Conservation (phyloP, 1,140 invertebrate species). For the Wasmannia auropunctata region DNA sequence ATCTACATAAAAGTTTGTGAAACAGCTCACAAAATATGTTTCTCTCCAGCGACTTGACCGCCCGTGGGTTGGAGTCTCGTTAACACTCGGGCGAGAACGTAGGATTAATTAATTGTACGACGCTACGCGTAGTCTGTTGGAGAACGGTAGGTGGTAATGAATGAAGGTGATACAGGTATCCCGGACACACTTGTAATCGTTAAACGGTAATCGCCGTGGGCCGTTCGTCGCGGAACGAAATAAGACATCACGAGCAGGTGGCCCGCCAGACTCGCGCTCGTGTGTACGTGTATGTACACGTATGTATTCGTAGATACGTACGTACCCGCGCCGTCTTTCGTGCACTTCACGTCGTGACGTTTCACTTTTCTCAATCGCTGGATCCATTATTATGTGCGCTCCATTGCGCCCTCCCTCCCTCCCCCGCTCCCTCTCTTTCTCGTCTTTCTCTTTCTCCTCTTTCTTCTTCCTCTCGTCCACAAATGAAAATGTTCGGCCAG, state of each 20-base stretch:
- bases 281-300: neutral
- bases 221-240: conserved; percentile 57
- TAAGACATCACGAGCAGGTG: conserved; percentile 80
- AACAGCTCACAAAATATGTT: neutral
- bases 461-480: conserved; percentile 56
- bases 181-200: conserved; percentile 72
- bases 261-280: conserved; percentile 38
- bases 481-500: conserved; percentile 80
- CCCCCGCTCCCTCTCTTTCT: conserved; percentile 24
- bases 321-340: conserved; percentile 9
- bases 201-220: conserved; percentile 69
- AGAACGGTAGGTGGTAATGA: conserved; percentile 72
- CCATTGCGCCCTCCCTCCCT: conserved; percentile 46
- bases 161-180: conserved; percentile 74
- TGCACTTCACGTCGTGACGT: conserved; percentile 69
- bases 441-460: conserved; percentile 16
- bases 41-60: neutral
- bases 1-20: neutral
- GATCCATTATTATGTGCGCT: conserved; percentile 67
- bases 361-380: conserved; percentile 77
- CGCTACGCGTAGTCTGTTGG: conserved; percentile 18
- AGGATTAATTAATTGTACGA: conserved; percentile 71
- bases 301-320: neutral
- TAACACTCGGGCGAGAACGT: conserved; percentile 60
- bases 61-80: conserved; percentile 56